Evolutionary conservation across 2,113 vertebrate species (phyloP).

Genomic region (Tursiops truncatus): DNA sequence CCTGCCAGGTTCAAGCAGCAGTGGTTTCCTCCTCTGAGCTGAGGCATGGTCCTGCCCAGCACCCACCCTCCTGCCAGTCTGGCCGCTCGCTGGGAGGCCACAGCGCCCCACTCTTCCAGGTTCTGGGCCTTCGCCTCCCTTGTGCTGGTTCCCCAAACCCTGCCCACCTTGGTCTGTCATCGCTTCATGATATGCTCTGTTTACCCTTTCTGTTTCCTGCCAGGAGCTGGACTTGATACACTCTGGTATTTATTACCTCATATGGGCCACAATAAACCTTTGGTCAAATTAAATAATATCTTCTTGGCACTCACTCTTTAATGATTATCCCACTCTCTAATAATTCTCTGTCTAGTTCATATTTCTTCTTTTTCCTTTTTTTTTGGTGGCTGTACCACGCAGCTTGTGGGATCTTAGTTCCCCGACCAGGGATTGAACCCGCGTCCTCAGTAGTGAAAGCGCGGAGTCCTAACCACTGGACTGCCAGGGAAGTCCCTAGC

Average conservation of each 20-base stretch:
- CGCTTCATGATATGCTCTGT: fast-evolving
- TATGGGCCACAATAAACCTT: neutral
- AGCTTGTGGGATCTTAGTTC: too few relatives aligned
- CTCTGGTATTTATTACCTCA: too few relatives aligned
- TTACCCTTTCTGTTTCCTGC: neutral
- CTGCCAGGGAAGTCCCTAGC: too few relatives aligned
- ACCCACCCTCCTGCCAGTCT: neutral
- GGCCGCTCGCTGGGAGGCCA: too few relatives aligned
- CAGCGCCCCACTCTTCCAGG: fast-evolving
- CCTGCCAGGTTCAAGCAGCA: too few relatives aligned
- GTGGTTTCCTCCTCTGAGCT: fast-evolving
- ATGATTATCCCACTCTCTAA: neutral
- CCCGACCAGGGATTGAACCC: too few relatives aligned
- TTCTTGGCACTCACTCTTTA: neutral
- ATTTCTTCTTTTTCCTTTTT: too few relatives aligned
- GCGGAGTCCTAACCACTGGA: too few relatives aligned
- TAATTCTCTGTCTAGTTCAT: neutral
- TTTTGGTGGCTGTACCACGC: too few relatives aligned
- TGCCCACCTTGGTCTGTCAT: neutral
- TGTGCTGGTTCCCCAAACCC: neutral
- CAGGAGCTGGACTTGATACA: neutral
- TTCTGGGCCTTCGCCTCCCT: neutral
- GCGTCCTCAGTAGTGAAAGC: too few relatives aligned
- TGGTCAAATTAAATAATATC: neutral
- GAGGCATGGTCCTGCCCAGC: neutral